phyloP scores from a whole-genome alignment of 2,797 vertebrate species.

The Sardinella longiceps region DNA sequence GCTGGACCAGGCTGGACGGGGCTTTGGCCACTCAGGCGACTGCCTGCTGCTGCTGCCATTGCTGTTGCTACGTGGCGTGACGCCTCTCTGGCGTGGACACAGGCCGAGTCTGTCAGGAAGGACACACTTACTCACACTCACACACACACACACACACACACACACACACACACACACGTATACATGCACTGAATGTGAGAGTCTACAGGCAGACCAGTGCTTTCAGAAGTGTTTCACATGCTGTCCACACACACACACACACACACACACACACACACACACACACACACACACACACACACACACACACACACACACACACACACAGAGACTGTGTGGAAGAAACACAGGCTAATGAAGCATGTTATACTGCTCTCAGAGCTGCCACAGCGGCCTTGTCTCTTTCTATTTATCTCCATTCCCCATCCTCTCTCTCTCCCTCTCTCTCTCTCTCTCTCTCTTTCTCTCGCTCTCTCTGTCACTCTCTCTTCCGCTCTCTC shows the following conservation, averaged over 20 bases:
- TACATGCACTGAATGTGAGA: neutral
- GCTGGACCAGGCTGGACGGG: too few relatives aligned
- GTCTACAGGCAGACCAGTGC: neutral
- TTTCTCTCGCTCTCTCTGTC: neutral
- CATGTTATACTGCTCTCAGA: slow-evolving; percentile 7
- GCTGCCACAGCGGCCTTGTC: neutral
- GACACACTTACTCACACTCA: neutral
- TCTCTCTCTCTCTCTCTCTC: neutral
- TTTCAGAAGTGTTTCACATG: neutral
- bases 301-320: slow-evolving; percentile 27
- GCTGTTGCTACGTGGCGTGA: neutral
- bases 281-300: neutral
- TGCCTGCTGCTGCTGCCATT: neutral
- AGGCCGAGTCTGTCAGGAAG: neutral
- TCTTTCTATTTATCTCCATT: neutral
- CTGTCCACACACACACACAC: neutral
- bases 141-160: too few relatives aligned
- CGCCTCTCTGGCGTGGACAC: neutral
- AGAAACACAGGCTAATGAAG: slow-evolving; percentile 26
- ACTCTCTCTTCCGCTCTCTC: neutral
- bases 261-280: neutral
- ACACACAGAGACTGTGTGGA: slow-evolving; percentile 7
- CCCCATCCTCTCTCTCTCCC: neutral
- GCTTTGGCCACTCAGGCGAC: neutral
- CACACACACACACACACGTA: too few relatives aligned